These are phyloP conservation scores for Chrysomallon squamiferum DNA, from an alignment of 1,140 invertebrate genomes.

Conservation along the genomic window DNA sequence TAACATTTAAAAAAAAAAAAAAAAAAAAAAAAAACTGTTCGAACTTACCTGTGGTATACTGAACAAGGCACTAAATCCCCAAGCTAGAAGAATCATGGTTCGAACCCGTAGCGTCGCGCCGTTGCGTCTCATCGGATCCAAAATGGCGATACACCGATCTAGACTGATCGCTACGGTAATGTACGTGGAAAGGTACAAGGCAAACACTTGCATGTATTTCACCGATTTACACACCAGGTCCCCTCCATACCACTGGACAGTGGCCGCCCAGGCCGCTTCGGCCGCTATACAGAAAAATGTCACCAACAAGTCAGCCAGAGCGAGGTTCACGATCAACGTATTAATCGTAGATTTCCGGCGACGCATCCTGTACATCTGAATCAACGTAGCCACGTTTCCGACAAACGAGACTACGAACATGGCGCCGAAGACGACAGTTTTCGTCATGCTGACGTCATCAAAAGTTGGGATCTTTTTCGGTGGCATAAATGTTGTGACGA, in stretches of 20 bases:
- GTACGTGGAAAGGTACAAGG: slow-evolving; percentile 79
- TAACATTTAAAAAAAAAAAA: too few relatives aligned
- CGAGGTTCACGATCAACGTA: slow-evolving; percentile 75
- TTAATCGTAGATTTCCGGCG: slow-evolving; percentile 73
- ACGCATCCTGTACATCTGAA: slow-evolving; percentile 72
- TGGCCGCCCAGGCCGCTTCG: slow-evolving; percentile 79
- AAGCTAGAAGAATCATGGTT: slow-evolving; percentile 68
- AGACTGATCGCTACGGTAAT: slow-evolving; percentile 82
- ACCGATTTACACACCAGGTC: slow-evolving; percentile 80
- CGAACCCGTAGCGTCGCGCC: slow-evolving; percentile 70
- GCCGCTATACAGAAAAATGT: slow-evolving; percentile 81
- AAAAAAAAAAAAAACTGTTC: too few relatives aligned
- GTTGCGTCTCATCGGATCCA: slow-evolving; percentile 79
- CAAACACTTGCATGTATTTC: slow-evolving; percentile 74
- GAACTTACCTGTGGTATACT: slow-evolving; percentile 80
- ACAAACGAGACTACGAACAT: slow-evolving; percentile 77
- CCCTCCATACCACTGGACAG: slow-evolving; percentile 81
- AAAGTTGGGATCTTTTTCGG: slow-evolving; percentile 21
- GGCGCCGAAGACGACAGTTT: slow-evolving; percentile 71
- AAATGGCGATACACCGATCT: slow-evolving; percentile 79
- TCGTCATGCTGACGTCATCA: slow-evolving; percentile 65
- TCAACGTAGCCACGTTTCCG: slow-evolving; percentile 77
- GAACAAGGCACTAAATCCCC: slow-evolving; percentile 74
- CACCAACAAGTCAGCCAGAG: slow-evolving; percentile 76
- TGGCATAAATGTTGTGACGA: background rate